Evolutionary conservation across 1,140 invertebrate species (phyloP).

Genomic region (Dendroctonus valens): DNA sequence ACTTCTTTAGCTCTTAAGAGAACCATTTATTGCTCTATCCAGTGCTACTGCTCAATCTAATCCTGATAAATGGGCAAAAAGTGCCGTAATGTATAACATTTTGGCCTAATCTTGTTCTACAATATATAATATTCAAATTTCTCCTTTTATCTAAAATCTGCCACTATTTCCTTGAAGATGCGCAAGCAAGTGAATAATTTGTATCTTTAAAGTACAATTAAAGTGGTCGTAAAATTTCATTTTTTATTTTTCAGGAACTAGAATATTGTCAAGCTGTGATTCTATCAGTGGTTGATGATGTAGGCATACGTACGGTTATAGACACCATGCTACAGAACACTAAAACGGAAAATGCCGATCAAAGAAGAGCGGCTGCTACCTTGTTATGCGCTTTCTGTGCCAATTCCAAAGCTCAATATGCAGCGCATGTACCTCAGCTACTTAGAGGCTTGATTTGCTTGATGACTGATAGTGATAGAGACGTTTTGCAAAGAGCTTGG

Average conservation of each 20-base stretch:
- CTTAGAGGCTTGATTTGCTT: constrained; percentile 83
- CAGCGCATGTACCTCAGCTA: constrained; percentile 83
- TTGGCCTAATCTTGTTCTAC: too few species aligned
- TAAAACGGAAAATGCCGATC: constrained; percentile 62
- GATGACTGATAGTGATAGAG: constrained; percentile 77
- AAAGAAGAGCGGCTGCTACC: constrained; percentile 77
- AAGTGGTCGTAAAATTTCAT: too few species aligned
- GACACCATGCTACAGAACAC: constrained; percentile 85
- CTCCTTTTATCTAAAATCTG: too few species aligned
- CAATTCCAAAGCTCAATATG: constrained; percentile 83
- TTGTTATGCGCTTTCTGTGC: constrained; percentile 87
- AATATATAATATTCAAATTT: too few species aligned
- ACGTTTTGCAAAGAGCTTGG: constrained; percentile 83
- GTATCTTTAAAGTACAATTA: too few species aligned
- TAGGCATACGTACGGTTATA: constrained; percentile 83
- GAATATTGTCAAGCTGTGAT: constrained; percentile 93
- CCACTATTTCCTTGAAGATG: too few species aligned
- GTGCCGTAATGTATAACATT: too few species aligned
- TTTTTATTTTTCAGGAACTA: constrained; percentile 59
- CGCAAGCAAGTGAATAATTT: too few species aligned
- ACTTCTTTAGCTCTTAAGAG: too few species aligned
- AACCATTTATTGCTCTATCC: too few species aligned
- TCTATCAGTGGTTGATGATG: constrained; percentile 83
- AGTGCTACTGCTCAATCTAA: too few species aligned
- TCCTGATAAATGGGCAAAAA: too few species aligned